These are phyloP conservation scores for Carduelis carduelis DNA, from an alignment of 2,797 vertebrate genomes.

Conservation along the genomic window DNA sequence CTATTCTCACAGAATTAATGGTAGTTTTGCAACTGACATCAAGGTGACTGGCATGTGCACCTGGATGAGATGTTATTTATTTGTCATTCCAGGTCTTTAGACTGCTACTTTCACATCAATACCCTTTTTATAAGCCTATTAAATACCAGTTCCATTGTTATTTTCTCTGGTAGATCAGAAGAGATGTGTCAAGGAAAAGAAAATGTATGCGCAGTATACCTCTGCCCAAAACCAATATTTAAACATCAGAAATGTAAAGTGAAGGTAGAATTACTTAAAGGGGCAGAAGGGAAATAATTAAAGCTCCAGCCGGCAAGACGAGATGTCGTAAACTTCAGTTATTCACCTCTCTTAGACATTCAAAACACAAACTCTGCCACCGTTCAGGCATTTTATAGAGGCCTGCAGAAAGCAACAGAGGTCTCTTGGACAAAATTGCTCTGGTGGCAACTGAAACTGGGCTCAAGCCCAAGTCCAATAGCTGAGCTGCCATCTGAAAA, in stretches of 20 bases:
- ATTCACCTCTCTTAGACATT: neutral
- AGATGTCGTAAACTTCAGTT: slow-evolving; percentile 41
- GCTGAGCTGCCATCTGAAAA: neutral
- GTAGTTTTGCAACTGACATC: slow-evolving; percentile 22
- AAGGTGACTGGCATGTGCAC: slow-evolving; percentile 8
- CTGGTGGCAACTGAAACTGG: slow-evolving; percentile 4
- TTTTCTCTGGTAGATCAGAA: slow-evolving; percentile 44
- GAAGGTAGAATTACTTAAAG: slow-evolving; percentile 38
- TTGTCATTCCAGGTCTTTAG: neutral
- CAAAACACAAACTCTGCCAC: slow-evolving; percentile 37
- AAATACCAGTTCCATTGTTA: slow-evolving; percentile 32
- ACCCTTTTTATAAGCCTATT: slow-evolving; percentile 6
- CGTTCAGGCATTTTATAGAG: slow-evolving; percentile 4
- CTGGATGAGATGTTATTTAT: slow-evolving; percentile 20
- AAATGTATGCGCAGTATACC: neutral
- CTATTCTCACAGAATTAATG: slow-evolving; percentile 34
- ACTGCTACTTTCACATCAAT: neutral
- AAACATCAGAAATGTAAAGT: slow-evolving; percentile 41
- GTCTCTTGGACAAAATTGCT: neutral
- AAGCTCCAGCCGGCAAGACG: neutral
- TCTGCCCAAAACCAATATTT: slow-evolving; percentile 45
- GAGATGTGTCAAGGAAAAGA: slow-evolving; percentile 25
- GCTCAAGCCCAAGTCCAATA: slow-evolving; percentile 12
- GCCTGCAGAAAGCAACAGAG: neutral
- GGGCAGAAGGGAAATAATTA: slow-evolving; percentile 56